phyloP scores from a whole-genome alignment of 1,140 invertebrate genomes.

The Polypedilum vanderplanki region DNA sequence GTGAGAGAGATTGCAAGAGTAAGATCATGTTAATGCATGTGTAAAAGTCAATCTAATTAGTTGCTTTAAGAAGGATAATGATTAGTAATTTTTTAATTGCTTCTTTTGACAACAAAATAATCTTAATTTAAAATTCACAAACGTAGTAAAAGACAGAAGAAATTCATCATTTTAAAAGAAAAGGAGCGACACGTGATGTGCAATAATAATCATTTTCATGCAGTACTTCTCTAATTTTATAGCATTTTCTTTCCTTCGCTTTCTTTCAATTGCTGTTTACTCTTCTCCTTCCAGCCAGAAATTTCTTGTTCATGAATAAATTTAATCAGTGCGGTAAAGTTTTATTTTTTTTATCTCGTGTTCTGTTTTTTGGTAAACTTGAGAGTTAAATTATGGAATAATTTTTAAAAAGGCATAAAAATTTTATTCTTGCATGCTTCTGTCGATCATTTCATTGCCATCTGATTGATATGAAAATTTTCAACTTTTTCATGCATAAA shows the following conservation, averaged over 20 bases:
- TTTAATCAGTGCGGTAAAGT: neutral
- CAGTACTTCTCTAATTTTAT: neutral
- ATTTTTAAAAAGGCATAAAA: no score
- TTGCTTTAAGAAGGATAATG: no score
- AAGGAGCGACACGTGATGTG: neutral
- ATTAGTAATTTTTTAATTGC: no score
- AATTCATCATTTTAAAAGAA: neutral
- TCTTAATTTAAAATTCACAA: neutral
- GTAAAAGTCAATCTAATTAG: no score
- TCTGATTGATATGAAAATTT: no score
- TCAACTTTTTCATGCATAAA: no score
- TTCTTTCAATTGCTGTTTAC: slow-evolving; percentile 27
- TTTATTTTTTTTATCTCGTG: neutral
- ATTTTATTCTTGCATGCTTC: no score
- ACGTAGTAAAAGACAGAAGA: neutral
- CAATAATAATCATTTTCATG: slow-evolving; percentile 10
- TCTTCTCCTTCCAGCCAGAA: neutral
- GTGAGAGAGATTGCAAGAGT: no score
- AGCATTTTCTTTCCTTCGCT: slow-evolving; percentile 6
- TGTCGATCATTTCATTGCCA: no score
- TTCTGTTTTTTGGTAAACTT: neutral
- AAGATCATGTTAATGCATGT: no score
- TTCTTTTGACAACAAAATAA: no score
- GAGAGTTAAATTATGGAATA: neutral
- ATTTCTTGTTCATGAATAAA: slow-evolving; percentile 4